phyloP scores from a whole-genome alignment of 1,140 invertebrate genomes.

The Brachionus koreanus region DNA sequence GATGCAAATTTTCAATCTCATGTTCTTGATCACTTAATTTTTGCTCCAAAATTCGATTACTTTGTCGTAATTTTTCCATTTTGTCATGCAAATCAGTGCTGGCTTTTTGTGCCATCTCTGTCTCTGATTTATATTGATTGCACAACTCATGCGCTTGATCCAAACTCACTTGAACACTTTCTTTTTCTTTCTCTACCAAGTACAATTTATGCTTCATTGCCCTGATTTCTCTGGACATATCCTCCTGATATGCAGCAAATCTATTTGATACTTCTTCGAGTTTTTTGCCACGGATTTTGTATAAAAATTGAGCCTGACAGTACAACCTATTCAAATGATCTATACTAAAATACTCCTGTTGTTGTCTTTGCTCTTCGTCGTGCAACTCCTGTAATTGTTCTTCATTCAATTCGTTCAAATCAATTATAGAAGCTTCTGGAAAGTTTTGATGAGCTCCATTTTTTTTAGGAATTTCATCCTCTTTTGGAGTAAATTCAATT shows the following conservation, averaged over 20 bases:
- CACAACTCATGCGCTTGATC: slow-evolving; percentile 41
- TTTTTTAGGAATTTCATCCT: neutral
- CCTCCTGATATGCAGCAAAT: slow-evolving; percentile 37
- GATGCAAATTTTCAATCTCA: slow-evolving; percentile 35
- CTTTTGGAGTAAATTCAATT: slow-evolving; percentile 14
- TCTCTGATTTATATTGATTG: slow-evolving; percentile 24
- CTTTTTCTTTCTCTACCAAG: slow-evolving; percentile 32
- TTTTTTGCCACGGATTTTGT: slow-evolving; percentile 41
- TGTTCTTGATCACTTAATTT: neutral
- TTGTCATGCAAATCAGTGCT: slow-evolving; percentile 19
- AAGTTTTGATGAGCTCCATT: neutral
- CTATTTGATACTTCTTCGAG: slow-evolving; percentile 40
- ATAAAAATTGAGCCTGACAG: slow-evolving; percentile 37
- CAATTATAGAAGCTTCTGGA: slow-evolving; percentile 18
- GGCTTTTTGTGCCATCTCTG: neutral
- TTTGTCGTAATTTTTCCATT: slow-evolving; percentile 27
- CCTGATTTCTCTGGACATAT: slow-evolving; percentile 24
- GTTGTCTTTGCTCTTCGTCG: slow-evolving; percentile 34
- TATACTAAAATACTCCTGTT: slow-evolving; percentile 42
- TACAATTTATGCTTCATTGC: slow-evolving; percentile 40
- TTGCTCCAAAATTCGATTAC: slow-evolving; percentile 29
- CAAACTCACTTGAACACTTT: slow-evolving; percentile 35
- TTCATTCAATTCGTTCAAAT: slow-evolving; percentile 36
- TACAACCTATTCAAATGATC: slow-evolving; percentile 43
- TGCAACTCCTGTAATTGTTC: slow-evolving; percentile 26